Conservation (phyloP, 2,113 vertebrate species). For the Formicarius rufipectus region DNA sequence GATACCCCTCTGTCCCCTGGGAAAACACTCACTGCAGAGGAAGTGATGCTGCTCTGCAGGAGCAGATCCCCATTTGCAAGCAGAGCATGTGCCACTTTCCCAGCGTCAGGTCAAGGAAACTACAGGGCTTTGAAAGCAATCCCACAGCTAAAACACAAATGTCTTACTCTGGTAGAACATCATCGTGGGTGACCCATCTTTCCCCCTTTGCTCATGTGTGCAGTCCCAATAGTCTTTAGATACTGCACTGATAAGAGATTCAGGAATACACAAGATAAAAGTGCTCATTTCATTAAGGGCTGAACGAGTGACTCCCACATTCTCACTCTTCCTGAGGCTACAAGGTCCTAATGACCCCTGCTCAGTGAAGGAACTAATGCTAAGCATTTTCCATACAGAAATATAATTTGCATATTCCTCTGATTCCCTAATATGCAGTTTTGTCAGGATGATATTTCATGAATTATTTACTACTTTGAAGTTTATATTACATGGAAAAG, state of each 20-base stretch:
- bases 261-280: not conserved
- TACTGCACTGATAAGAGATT: not conserved
- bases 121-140: not conserved
- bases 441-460: not conserved
- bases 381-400: not conserved
- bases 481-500: not conserved
- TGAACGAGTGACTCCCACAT: not conserved
- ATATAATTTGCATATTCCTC: not conserved
- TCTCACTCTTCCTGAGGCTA: not conserved
- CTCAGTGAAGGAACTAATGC: not conserved
- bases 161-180: not conserved
- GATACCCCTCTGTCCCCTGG: not conserved
- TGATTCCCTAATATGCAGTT: not conserved
- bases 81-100: not conserved
- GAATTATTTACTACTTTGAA: not conserved
- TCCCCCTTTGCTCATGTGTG: not conserved
- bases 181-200: not conserved
- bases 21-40: not conserved
- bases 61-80: not conserved
- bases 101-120: not conserved
- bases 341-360: not conserved
- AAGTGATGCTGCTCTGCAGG: not conserved
- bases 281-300: not conserved
- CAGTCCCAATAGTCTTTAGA: not conserved
- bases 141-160: not conserved